phyloP scores from a whole-genome alignment of 1,140 invertebrate species.

The Diorhabda sublineata region DNA sequence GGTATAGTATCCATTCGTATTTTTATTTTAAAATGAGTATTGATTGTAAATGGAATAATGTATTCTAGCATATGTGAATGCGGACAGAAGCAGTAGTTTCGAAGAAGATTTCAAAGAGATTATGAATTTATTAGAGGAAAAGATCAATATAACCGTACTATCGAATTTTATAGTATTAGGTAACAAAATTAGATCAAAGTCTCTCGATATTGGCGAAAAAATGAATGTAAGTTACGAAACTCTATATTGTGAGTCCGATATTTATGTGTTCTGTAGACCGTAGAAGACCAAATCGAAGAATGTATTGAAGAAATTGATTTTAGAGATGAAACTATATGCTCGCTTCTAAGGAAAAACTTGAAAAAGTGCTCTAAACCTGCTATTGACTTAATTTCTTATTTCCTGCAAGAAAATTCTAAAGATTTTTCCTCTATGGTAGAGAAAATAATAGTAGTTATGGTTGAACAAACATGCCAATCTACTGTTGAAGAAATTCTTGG shows the following conservation, averaged over 20 bases:
- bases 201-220: constrained; percentile 21
- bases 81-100: background rate
- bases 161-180: background rate
- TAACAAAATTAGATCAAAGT: constrained; percentile 8
- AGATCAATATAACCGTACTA: constrained; percentile 11
- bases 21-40: too few relatives aligned
- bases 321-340: constrained; percentile 22
- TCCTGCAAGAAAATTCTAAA: constrained; percentile 23
- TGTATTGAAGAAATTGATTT: constrained; percentile 20
- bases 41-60: too few relatives aligned
- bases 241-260: too few relatives aligned
- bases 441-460: constrained; percentile 8
- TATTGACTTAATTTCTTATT: constrained; percentile 8
- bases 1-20: too few relatives aligned
- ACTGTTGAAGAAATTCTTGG: constrained; percentile 26
- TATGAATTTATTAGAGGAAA: background rate
- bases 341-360: constrained; percentile 22
- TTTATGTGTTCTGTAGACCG: too few relatives aligned
- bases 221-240: constrained; percentile 15
- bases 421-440: constrained; percentile 15
- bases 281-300: constrained; percentile 11
- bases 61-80: too few relatives aligned
- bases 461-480: constrained; percentile 18
- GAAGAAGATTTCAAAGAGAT: constrained; percentile 14
- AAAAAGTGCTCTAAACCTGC: constrained; percentile 17